phyloP scores from a whole-genome alignment of 2,113 vertebrate genomes.

The Romanogobio albipinnatus region DNA sequence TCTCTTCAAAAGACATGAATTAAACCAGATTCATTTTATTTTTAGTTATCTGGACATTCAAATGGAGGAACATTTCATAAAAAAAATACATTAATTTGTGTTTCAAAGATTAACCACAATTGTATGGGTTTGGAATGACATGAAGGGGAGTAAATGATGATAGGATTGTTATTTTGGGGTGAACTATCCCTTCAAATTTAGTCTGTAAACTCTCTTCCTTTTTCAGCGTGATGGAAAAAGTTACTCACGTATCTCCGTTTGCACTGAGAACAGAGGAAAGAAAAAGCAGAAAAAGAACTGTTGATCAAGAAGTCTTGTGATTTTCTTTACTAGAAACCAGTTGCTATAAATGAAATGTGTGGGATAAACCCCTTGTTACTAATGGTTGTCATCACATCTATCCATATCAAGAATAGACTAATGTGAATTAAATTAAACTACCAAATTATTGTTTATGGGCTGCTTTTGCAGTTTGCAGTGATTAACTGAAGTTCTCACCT shows the following conservation, averaged over 20 bases:
- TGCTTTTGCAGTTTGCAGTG: background rate
- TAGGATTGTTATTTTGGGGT: no score
- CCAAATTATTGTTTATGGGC: background rate
- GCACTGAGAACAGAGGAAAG: conserved; percentile 78
- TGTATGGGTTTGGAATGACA: no score
- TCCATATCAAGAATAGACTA: background rate
- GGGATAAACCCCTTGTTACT: no score
- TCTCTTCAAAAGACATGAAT: no score
- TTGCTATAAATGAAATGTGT: background rate
- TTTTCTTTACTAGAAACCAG: background rate
- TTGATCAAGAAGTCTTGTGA: conserved; percentile 12
- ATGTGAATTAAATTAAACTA: background rate
- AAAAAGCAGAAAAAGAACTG: conserved; percentile 35
- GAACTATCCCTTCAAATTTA: no score
- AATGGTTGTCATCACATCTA: background rate
- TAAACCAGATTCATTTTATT: no score
- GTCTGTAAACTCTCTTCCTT: background rate
- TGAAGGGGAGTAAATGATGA: no score
- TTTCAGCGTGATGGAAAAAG: background rate
- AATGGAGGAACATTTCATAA: no score
- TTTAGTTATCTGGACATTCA: no score
- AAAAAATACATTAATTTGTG: no score
- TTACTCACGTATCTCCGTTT: conserved; percentile 88
- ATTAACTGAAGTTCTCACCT: conserved; percentile 76
- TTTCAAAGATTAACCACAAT: no score